Evolutionary conservation across 2,888 invertebrate genomes (phyloP).

Genomic region (Pheosia gnoma): DNA sequence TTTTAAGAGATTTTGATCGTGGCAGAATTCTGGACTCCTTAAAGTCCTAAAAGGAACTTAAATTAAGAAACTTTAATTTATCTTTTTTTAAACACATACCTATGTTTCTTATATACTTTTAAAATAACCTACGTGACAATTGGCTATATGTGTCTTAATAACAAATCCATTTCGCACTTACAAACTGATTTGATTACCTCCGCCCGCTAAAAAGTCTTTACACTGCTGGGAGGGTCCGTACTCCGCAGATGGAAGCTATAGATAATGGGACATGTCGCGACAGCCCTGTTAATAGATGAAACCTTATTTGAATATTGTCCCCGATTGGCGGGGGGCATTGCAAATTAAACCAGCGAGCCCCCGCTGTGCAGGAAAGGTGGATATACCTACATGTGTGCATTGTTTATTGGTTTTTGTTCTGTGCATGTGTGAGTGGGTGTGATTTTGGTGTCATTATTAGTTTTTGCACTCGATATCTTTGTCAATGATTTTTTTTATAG

Average conservation of each 20-base stretch:
- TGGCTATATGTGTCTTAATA: too few relatives aligned
- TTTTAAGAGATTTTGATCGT: too few relatives aligned
- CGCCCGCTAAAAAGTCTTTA: constrained; percentile 30
- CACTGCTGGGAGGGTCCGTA: constrained; percentile 54
- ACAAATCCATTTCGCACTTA: neutral
- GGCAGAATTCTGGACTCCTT: too few relatives aligned
- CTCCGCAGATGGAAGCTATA: constrained; percentile 70
- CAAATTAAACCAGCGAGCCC: constrained; percentile 72
- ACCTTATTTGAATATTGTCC: constrained; percentile 82
- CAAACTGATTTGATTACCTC: constrained; percentile 20
- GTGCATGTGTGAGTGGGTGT: neutral
- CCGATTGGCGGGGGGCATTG: constrained; percentile 73
- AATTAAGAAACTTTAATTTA: too few relatives aligned
- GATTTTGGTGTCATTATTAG: neutral
- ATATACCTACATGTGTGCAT: constrained; percentile 26
- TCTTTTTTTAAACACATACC: too few relatives aligned
- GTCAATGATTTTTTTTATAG: too few relatives aligned
- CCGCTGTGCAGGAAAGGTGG: constrained; percentile 63
- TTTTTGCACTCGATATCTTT: too few relatives aligned
- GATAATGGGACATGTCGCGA: constrained; percentile 77
- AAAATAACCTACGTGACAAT: too few relatives aligned
- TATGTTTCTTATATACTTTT: too few relatives aligned
- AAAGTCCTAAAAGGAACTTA: too few relatives aligned
- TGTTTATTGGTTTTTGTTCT: constrained; percentile 35
- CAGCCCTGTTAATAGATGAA: constrained; percentile 79